Evolutionary conservation across 2,888 invertebrate species (phyloP).

Genomic region (Caenorhabditis sinica): DNA sequence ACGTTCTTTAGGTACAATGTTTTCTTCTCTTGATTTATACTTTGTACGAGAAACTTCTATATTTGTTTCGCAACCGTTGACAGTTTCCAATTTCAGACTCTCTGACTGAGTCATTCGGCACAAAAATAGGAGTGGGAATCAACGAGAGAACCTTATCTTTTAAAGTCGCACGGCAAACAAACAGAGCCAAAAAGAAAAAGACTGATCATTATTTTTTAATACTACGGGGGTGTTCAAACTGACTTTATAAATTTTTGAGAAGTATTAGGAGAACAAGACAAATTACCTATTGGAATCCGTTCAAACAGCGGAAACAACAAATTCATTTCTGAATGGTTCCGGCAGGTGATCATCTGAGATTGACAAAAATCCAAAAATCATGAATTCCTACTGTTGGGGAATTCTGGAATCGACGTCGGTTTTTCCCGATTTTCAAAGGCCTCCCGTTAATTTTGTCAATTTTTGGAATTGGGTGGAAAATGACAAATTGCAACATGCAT

Average conservation of each 20-base stretch:
- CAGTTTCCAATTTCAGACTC: constrained; percentile 19
- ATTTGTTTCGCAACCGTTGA: constrained; percentile 11
- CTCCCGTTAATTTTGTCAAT: too few species aligned
- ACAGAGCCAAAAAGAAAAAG: constrained; percentile 9
- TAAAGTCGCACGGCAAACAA: constrained; percentile 32
- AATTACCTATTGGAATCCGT: neutral
- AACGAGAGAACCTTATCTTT: constrained; percentile 3
- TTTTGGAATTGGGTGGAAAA: too few species aligned
- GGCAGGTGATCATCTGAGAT: too few species aligned
- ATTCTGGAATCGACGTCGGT: too few species aligned
- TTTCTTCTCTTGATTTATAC: neutral
- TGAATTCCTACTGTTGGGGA: too few species aligned
- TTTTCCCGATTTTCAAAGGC: too few species aligned
- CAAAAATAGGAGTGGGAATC: constrained; percentile 3
- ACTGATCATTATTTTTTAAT: constrained; percentile 11
- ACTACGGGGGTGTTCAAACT: neutral
- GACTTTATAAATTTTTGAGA: neutral
- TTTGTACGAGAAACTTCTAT: constrained; percentile 30
- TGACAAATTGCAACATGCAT: too few species aligned
- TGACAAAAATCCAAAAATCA: too few species aligned
- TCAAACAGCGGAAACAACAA: too few species aligned
- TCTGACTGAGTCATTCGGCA: constrained; percentile 22
- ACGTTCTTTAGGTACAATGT: constrained; percentile 14
- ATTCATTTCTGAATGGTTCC: too few species aligned
- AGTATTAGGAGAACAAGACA: neutral